Evolutionary conservation across 2,113 vertebrate species (phyloP), one percentile per base, ranked within the genome.

Genomic region (Tretioscincus oriximinensis): DNA sequence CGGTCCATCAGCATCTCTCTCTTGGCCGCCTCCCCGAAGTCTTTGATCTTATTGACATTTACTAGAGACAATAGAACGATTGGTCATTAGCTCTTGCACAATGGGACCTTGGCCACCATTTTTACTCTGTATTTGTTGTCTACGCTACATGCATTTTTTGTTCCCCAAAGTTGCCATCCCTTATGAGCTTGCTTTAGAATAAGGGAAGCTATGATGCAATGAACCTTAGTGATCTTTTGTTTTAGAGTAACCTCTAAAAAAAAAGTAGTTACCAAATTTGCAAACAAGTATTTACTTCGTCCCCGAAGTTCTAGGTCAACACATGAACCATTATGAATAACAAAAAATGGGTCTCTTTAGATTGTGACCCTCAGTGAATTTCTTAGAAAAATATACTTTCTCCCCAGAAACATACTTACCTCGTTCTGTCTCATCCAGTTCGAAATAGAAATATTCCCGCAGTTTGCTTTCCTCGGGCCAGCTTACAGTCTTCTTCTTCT

Each of bases 31-130:
- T 99, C 98, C 0, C 98, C 97, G 0, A 99, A 99, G 90, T 99
- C 98, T 63, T 99, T 99, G 78, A 99, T 97, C 90, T 99, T 99
- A 89, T 99, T 99, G 77, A 99, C 98, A 0, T 99, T 99, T 7
- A 99, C 98, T 99, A 8, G n/a, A 47, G 18, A 16, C 1, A 4
- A 11, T 18, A 41, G 5, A 12, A 51, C 41, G 2, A 35, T 0
- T 1, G 26, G n/a, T 5, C 20, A 64, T 1, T 58, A 8, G 41
- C 22, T n/a, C 20, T 3, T 21, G n/a, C n/a, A 45, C 14, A 26
- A 22, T 26, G 12, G 64, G 49, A 4, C 79, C 35, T 85, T 69
- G 31, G 26, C 8, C 47, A 16, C 45, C 4, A n/a, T 3, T 0
- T 3, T 5, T 6, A 31, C 20, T 9, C 22, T 22, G 21, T 1